A percentile compares a stretch with the other conserved stretches of the same genome.
These are phyloP conservation scores for Pentalonia nigronervosa DNA, from an alignment of 1,140 invertebrate species.

Conservation along the genomic window DNA sequence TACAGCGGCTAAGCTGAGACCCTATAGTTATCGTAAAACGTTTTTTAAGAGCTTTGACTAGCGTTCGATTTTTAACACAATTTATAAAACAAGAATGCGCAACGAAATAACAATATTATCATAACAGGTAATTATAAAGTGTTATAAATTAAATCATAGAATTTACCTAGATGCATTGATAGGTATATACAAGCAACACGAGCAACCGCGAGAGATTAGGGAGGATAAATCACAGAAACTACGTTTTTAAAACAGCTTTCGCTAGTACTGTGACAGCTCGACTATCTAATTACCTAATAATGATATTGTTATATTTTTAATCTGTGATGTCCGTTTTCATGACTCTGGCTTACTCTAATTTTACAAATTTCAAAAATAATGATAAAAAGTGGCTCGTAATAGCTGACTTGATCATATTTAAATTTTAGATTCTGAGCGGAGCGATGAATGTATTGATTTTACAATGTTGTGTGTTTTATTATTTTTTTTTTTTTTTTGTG, in stretches of 20 bases:
- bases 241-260: background rate
- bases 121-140: background rate
- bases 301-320: background rate
- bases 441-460: too few relatives aligned
- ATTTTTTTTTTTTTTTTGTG: too few relatives aligned
- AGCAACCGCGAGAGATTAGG: too few relatives aligned
- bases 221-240: too few relatives aligned
- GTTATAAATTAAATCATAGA: background rate
- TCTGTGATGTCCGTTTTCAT: background rate
- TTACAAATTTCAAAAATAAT: background rate
- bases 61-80: background rate
- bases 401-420: background rate
- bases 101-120: background rate
- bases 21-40: too few relatives aligned
- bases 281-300: background rate
- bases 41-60: background rate
- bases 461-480: too few relatives aligned
- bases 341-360: background rate
- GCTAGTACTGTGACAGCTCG: background rate
- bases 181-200: too few relatives aligned
- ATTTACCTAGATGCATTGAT: background rate
- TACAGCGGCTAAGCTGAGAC: too few relatives aligned
- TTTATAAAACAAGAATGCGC: background rate
- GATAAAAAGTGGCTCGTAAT: background rate
- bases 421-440: too few relatives aligned